These are phyloP conservation scores for Aleiodes alternator DNA, from an alignment of 2,888 invertebrate species.

Conservation along the genomic window DNA sequence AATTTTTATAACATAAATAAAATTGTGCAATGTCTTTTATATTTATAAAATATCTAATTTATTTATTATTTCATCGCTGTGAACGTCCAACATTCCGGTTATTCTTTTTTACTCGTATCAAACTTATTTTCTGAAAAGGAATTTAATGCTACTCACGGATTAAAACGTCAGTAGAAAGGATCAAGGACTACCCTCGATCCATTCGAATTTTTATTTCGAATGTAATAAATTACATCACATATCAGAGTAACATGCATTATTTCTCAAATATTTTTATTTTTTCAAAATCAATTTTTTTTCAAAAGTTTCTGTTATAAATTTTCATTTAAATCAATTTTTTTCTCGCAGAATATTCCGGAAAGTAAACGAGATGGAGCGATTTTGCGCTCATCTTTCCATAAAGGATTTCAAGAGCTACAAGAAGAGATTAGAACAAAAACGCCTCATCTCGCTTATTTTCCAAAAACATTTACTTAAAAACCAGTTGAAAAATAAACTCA, in stretches of 20 bases:
- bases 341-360: neutral
- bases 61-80: conserved; percentile 1
- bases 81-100: conserved; percentile 13
- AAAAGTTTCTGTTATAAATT: neutral
- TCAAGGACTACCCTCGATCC: conserved; percentile 56
- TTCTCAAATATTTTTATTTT: neutral
- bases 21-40: conserved; percentile 8
- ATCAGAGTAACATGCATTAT: neutral
- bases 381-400: too few species aligned
- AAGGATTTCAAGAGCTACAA: too few species aligned
- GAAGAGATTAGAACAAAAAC: too few species aligned
- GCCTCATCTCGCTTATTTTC: too few species aligned
- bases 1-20: neutral
- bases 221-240: conserved; percentile 18
- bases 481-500: neutral
- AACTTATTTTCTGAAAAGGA: conserved; percentile 35
- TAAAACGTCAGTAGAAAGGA: conserved; percentile 58
- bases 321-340: neutral
- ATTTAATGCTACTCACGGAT: conserved; percentile 58
- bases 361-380: too few species aligned
- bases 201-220: conserved; percentile 12
- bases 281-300: too few species aligned
- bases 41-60: neutral
- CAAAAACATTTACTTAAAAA: too few species aligned
- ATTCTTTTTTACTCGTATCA: neutral